Percentiles rank a stretch among this genome's conserved stretches.
These are phyloP conservation scores for Latheticus oryzae DNA, from an alignment of 2,888 invertebrate genomes.

Conservation along the genomic window DNA sequence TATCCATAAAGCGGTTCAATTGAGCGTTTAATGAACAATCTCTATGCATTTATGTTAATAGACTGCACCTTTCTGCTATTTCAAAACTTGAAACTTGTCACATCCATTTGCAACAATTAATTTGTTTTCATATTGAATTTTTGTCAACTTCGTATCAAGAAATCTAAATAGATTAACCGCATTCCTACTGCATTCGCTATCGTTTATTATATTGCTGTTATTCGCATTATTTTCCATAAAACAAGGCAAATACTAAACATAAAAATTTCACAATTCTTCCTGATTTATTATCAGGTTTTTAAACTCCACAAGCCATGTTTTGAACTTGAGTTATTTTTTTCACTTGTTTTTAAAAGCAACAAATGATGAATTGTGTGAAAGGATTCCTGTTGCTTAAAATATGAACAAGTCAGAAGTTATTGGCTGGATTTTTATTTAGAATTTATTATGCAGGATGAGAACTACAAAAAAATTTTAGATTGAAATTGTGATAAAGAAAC, in stretches of 20 bases:
- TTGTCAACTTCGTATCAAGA: slow-evolving; percentile 5
- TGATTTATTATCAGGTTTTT: slow-evolving; percentile 13
- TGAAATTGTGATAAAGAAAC: too few species aligned
- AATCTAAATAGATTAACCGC: slow-evolving; percentile 3
- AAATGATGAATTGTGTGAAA: slow-evolving; percentile 16
- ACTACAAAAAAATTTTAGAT: too few species aligned
- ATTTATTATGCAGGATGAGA: too few species aligned
- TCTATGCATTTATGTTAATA: slow-evolving; percentile 30
- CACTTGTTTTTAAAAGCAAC: neutral
- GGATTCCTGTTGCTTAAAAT: neutral
- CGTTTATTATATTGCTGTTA: slow-evolving; percentile 21
- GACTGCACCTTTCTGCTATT: neutral
- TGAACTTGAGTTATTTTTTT: slow-evolving; percentile 8
- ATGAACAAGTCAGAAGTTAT: too few species aligned
- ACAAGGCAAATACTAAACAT: too few species aligned
- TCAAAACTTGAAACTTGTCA: slow-evolving; percentile 1
- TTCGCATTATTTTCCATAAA: slow-evolving; percentile 16
- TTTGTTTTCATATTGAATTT: slow-evolving; percentile 17
- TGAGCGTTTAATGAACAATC: slow-evolving; percentile 23
- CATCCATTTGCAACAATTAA: slow-evolving; percentile 15
- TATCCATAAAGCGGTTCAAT: slow-evolving; percentile 15
- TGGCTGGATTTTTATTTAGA: too few species aligned
- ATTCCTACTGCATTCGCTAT: slow-evolving; percentile 13
- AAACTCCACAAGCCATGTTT: neutral
- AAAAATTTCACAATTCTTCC: slow-evolving; percentile 4